These are phyloP conservation scores for Falco punctatus DNA, from an alignment of 2,113 vertebrate genomes.

Conservation along the genomic window DNA sequence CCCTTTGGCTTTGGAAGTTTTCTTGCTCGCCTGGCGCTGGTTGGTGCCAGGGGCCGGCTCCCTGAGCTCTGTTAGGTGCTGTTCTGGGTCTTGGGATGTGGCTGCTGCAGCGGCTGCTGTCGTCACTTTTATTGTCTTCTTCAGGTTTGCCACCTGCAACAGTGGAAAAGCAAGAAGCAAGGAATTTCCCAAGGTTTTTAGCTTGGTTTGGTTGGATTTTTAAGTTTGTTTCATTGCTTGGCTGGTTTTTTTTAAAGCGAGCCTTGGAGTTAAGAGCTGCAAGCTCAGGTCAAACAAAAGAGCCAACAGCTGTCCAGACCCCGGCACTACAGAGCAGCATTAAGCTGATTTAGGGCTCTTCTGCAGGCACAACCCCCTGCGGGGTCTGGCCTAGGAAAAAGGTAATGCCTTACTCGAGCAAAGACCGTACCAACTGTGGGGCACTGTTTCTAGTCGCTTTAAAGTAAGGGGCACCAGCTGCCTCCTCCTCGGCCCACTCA, in stretches of 20 bases:
- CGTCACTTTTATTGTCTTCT: constrained; percentile 96
- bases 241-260: background rate
- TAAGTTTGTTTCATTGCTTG: background rate
- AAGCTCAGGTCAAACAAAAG: background rate
- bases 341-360: background rate
- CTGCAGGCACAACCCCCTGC: background rate
- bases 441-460: background rate
- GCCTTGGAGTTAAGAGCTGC: background rate
- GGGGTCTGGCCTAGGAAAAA: background rate
- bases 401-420: background rate
- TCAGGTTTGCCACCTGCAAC: constrained; percentile 91
- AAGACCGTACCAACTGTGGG: background rate
- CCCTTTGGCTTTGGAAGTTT: constrained; percentile 97
- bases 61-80: constrained; percentile 82
- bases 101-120: constrained; percentile 90
- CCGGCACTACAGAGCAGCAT: background rate
- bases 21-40: constrained; percentile 88
- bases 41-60: constrained; percentile 77
- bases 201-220: background rate
- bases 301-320: background rate
- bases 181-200: background rate
- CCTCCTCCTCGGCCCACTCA: constrained; percentile 50
- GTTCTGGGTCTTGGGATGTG: constrained; percentile 91
- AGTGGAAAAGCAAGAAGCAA: background rate
- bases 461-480: background rate